These are phyloP conservation scores for Daphoenositta chrysoptera DNA, from an alignment of 2,113 vertebrate species.

Conservation along the genomic window DNA sequence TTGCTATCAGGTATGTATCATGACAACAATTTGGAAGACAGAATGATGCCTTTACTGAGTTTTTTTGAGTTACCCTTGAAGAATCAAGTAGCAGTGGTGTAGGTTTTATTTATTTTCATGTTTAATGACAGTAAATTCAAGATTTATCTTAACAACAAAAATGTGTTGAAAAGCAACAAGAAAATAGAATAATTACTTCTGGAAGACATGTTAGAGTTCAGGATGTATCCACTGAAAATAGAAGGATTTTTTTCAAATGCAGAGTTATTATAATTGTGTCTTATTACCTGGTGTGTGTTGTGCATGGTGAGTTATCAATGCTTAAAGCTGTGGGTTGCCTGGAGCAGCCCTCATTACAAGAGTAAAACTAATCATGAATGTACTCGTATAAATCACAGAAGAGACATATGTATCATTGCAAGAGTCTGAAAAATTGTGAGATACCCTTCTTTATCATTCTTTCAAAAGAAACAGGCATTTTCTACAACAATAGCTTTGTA, in stretches of 20 bases:
- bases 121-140: not conserved
- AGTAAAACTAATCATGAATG: not conserved
- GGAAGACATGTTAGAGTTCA: not conserved
- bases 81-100: not conserved
- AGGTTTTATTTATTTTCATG: not conserved
- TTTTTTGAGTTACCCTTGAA: not conserved
- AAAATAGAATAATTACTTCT: not conserved
- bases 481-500: not conserved
- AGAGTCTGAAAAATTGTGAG: not conserved
- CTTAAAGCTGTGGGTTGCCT: not conserved
- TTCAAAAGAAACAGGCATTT: not conserved
- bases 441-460: not conserved
- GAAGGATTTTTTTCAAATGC: not conserved
- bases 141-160: not conserved
- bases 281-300: not conserved
- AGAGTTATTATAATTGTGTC: not conserved
- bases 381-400: not conserved
- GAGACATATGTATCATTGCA: not conserved
- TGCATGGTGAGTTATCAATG: not conserved
- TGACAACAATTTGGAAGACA: not conserved
- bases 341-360: not conserved
- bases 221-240: not conserved
- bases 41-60: not conserved
- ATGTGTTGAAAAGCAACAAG: not conserved
- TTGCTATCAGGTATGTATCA: not conserved